Conservation (phyloP, 2,888 invertebrate genomes). For the Agyllia agylla region DNA sequence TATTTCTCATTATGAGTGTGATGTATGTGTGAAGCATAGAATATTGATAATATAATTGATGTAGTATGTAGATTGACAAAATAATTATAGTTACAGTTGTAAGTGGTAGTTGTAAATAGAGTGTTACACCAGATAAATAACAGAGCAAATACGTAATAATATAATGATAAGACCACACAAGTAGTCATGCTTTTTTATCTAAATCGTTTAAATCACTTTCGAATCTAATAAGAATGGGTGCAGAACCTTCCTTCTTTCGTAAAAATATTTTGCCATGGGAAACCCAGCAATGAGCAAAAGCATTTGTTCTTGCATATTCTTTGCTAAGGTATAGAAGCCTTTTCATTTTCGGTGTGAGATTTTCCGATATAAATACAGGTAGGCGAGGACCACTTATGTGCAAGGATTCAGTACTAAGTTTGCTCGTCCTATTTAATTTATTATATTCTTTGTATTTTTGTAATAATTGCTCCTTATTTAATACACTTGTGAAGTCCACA, state of each 20-base stretch:
- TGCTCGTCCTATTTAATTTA: background rate
- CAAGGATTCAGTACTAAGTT: background rate
- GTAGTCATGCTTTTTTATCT: background rate
- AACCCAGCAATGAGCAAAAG: background rate
- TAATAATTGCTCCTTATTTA: background rate
- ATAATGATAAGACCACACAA: background rate
- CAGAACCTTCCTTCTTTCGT: background rate
- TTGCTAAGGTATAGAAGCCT: background rate
- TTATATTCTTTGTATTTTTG: background rate
- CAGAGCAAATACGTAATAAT: too few relatives aligned
- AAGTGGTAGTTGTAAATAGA: too few relatives aligned
- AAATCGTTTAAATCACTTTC: background rate
- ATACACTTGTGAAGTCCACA: background rate
- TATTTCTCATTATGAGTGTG: too few relatives aligned
- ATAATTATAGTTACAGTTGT: too few relatives aligned
- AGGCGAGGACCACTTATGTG: background rate
- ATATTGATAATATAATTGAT: too few relatives aligned
- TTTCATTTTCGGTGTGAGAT: background rate
- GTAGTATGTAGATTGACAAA: background rate
- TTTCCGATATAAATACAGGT: background rate
- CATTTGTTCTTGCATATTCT: background rate
- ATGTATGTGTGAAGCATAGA: too few relatives aligned
- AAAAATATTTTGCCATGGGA: background rate
- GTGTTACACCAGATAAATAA: background rate
- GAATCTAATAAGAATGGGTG: background rate